Conservation (phyloP, 2,113 vertebrate species). For the Pelmatolapia mariae region DNA sequence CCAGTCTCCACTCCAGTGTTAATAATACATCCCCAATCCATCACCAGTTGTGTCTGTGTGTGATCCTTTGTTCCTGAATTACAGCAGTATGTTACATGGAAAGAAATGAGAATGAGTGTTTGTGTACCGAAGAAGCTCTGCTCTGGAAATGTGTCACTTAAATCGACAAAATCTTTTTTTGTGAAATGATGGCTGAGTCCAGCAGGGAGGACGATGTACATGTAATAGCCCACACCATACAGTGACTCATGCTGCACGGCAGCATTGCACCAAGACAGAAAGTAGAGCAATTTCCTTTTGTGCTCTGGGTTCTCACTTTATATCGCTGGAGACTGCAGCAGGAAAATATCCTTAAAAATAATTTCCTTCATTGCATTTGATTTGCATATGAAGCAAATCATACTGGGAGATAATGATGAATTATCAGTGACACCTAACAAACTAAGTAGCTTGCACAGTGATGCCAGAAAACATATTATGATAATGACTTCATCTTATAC, state of each 20-base stretch:
- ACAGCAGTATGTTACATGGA: background rate
- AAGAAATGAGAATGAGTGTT: background rate
- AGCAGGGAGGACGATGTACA: background rate
- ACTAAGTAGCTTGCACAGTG: slow-evolving; percentile 46
- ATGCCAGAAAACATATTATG: slow-evolving; percentile 64
- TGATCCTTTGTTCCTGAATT: background rate
- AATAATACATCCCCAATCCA: background rate
- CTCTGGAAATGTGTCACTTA: background rate
- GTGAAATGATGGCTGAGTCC: background rate
- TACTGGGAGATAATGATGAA: slow-evolving; percentile 42
- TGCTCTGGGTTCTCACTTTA: background rate
- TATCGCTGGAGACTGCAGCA: background rate
- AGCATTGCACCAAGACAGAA: slow-evolving; percentile 21
- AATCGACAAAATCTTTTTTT: background rate
- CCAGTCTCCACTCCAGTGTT: background rate
- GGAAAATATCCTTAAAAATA: slow-evolving; percentile 36
- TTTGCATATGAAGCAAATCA: slow-evolving; percentile 64
- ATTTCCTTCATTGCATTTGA: slow-evolving; percentile 44
- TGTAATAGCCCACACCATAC: slow-evolving; percentile 25
- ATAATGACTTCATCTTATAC: slow-evolving; percentile 52
- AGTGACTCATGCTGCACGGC: slow-evolving; percentile 12
- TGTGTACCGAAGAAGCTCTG: background rate
- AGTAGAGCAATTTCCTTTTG: slow-evolving; percentile 30
- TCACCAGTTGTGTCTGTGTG: background rate
- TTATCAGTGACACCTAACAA: slow-evolving; percentile 60